phyloP scores from a whole-genome alignment of 2,888 invertebrate species.

The Trachelus stipa region DNA sequence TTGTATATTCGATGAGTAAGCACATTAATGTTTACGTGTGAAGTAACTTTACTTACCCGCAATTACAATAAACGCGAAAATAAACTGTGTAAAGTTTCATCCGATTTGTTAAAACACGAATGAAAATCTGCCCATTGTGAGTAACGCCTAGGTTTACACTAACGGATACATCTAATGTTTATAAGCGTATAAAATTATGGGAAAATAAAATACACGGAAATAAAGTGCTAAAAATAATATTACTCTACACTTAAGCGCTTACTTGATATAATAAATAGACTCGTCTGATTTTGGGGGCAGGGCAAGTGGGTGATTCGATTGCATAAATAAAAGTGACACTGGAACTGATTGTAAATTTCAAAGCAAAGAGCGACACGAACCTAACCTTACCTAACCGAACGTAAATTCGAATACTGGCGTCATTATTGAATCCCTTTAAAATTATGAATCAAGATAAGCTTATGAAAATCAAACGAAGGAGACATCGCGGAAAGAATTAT shows the following conservation, averaged over 20 bases:
- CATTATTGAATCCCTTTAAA: neutral
- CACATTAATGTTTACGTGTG: slow-evolving; percentile 55
- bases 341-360: neutral
- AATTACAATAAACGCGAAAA: slow-evolving; percentile 37
- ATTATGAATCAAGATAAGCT: neutral
- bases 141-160: slow-evolving; percentile 2
- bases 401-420: neutral
- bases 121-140: slow-evolving; percentile 42
- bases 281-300: slow-evolving; percentile 3
- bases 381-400: neutral
- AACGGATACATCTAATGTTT: slow-evolving; percentile 3
- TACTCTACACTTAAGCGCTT: slow-evolving; percentile 11
- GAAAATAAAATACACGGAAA: slow-evolving; percentile 4
- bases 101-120: slow-evolving; percentile 39
- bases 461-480: neutral
- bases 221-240: slow-evolving; percentile 7
- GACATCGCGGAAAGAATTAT: neutral
- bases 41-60: slow-evolving; percentile 48
- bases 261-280: neutral
- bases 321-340: neutral
- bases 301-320: neutral
- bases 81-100: slow-evolving; percentile 48
- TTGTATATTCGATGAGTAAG: slow-evolving; percentile 61
- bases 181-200: slow-evolving; percentile 8
- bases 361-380: neutral